Base-by-base conservation (phyloP, 2,888 invertebrate species). In the Ferdinandea cuprea region DNA sequence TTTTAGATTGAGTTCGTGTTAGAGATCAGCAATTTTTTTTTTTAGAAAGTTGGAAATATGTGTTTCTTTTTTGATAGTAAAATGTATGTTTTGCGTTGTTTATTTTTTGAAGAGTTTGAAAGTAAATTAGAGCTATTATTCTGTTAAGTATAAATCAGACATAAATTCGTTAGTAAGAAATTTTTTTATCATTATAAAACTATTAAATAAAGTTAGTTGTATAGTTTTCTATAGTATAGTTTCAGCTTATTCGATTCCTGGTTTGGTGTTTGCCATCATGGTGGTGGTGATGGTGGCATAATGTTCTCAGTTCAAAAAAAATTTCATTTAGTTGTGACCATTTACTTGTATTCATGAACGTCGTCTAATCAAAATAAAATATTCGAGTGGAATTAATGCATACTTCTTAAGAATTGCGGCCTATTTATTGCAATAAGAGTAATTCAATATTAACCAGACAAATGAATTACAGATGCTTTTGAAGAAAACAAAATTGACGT, bases 81-180 rank as follows among this genome's bases (percentile, higher is more conserved):
- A n/a, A n/a, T n/a, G n/a, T n/a, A n/a, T n/a, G 35, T 44, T 44
- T 37, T 42, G 3, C 25, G 54, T 50, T 71, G 19, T 52, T 46
- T 42, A 15, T 17, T 42, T 42, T 9, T 5, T 42, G 17, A 3
- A 17, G 9, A 42, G 42, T 37, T 48, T 48, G 28, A 42, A 42
- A 50, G 19, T 21, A 50, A 40, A 63, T 30, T 40, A 48, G 48
- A 48, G 11, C 37, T 32, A 21, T 13, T 13, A 35, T 59, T 46
- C 15, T 56, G 32, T 25, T 8, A 50, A 30, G n/a, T 28, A 61
- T 71, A 42, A 66, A 44, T 13, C 17, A 65, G 37, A 65, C 65
- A 35, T 81, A 76, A 76, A 76, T 81, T 81, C 81, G 71, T 71
- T 71, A 81, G 71, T 71, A 66, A 81, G 44, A 76, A 76, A 65